Conservation (phyloP, 2,113 vertebrate genomes). For the Microcebus jonahi region DNA sequence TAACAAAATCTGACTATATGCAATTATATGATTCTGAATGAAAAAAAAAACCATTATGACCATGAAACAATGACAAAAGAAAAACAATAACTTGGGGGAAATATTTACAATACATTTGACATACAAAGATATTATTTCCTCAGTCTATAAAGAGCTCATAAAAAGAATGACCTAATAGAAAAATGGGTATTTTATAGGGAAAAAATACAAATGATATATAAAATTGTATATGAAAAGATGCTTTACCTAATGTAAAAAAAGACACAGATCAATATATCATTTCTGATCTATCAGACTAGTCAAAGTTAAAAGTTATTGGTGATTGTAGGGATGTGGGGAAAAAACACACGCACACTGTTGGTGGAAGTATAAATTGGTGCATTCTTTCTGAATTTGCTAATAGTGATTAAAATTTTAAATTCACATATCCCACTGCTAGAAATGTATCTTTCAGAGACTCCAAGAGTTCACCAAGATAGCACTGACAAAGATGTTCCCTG, state of each 20-base stretch:
- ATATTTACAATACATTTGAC: not conserved
- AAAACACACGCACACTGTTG: not conserved
- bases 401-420: not conserved
- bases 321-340: not conserved
- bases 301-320: not conserved
- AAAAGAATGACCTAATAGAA: not conserved
- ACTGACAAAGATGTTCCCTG: not conserved
- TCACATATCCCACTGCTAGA: not conserved
- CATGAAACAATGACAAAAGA: not conserved
- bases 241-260: not conserved
- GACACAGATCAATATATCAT: not conserved
- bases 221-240: not conserved
- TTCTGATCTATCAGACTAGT: not conserved
- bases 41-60: not conserved
- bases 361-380: not conserved
- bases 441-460: not conserved
- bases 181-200: not conserved
- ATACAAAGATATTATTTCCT: not conserved
- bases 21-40: not conserved
- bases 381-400: not conserved
- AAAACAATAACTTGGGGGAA: not conserved
- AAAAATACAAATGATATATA: not conserved
- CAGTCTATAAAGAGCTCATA: not conserved
- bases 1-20: not conserved
- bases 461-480: not conserved